These are phyloP conservation scores for Ailurus styani DNA, from an alignment of 2,113 vertebrate genomes.

Conservation along the genomic window DNA sequence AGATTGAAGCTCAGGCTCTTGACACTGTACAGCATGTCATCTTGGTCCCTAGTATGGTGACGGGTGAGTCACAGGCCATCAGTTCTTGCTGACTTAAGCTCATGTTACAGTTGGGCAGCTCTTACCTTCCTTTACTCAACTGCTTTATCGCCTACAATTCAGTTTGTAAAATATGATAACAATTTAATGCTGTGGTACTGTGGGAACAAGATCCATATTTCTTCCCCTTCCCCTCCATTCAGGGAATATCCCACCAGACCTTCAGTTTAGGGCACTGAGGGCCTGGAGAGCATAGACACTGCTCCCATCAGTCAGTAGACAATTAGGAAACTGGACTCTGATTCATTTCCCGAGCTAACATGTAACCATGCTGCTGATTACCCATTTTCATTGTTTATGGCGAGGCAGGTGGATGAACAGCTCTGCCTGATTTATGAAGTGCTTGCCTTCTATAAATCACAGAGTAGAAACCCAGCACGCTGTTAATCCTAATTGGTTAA, in stretches of 20 bases:
- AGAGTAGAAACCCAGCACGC: slow-evolving; percentile 25
- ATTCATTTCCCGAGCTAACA: neutral
- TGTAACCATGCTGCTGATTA: neutral
- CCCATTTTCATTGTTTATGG: slow-evolving; percentile 62
- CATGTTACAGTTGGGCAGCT: neutral
- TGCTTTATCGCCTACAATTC: neutral
- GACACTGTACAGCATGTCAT: accelerated
- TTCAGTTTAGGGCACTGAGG: neutral
- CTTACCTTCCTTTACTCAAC: neutral
- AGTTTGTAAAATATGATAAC: neutral
- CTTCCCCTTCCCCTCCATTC: neutral
- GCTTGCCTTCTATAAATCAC: slow-evolving; percentile 51
- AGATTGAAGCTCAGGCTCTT: neutral
- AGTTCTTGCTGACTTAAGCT: neutral
- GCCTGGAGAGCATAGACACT: neutral
- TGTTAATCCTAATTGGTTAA: slow-evolving; percentile 62
- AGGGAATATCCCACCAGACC: neutral
- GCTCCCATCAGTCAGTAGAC: neutral
- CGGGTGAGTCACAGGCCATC: neutral
- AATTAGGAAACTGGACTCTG: slow-evolving; percentile 27
- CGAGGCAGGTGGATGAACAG: slow-evolving; percentile 45
- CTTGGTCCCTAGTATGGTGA: neutral
- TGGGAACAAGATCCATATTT: neutral
- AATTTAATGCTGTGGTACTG: neutral
- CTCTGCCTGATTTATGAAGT: slow-evolving; percentile 58